A percentile compares a stretch with the other conserved stretches of the same genome.
Evolutionary conservation across 2,888 invertebrate species (phyloP).

Genomic region (Catonia carolina): DNA sequence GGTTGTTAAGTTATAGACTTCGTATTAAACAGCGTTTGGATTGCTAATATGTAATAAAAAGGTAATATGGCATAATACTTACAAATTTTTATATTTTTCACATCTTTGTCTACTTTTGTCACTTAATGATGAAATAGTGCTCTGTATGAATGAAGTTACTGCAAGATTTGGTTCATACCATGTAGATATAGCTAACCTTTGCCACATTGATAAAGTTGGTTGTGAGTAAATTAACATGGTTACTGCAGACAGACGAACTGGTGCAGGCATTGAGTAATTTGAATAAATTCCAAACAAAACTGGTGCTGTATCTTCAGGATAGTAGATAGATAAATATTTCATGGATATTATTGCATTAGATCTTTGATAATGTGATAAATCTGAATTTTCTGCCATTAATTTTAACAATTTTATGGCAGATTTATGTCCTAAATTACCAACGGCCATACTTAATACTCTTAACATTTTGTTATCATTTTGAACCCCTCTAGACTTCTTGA

Average conservation of each 20-base stretch:
- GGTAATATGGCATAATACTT: no score
- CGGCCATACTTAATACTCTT: not conserved
- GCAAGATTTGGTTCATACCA: conserved; percentile 4
- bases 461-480: not conserved
- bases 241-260: not conserved
- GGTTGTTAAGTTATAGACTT: no score
- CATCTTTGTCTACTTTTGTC: not conserved
- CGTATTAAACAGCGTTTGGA: no score
- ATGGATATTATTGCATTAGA: not conserved
- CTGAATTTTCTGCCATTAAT: not conserved
- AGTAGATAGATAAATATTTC: not conserved
- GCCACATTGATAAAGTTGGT: not conserved
- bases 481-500: no score
- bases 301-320: not conserved
- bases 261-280: not conserved
- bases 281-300: not conserved
- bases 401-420: not conserved
- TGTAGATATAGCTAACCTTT: conserved; percentile 3
- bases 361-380: not conserved
- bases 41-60: no score
- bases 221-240: not conserved
- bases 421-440: not conserved
- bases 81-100: not conserved
- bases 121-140: not conserved
- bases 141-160: not conserved